Conservation (phyloP, 2,888 invertebrate species). For the Heliconius aoede region DNA sequence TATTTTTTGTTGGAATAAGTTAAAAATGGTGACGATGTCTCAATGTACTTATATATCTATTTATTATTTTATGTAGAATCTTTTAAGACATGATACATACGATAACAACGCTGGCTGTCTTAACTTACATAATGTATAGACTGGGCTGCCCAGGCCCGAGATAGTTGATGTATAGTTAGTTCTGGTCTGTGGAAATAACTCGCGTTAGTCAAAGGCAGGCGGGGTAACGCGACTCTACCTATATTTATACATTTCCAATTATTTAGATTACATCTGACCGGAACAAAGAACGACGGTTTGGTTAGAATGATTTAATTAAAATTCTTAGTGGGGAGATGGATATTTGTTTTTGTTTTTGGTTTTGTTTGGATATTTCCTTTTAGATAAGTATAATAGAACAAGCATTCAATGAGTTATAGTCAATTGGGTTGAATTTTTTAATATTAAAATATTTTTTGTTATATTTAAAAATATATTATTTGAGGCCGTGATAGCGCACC, state of each 20-base stretch:
- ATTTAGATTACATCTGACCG: constrained; percentile 50
- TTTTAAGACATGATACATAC: neutral
- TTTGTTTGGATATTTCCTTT: neutral
- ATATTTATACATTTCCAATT: constrained; percentile 52
- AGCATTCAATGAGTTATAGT: too few relatives aligned
- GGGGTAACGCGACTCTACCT: constrained; percentile 57
- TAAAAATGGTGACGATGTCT: too few relatives aligned
- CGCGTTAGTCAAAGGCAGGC: constrained; percentile 74
- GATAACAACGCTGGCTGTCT: constrained; percentile 42
- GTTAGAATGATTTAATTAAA: constrained; percentile 34
- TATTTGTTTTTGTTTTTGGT: neutral
- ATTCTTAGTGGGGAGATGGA: constrained; percentile 18
- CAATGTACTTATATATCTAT: too few relatives aligned
- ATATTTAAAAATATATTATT: too few relatives aligned
- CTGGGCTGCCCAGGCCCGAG: constrained; percentile 49
- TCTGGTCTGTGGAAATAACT: constrained; percentile 72
- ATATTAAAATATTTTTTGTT: too few relatives aligned
- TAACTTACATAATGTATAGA: constrained; percentile 44
- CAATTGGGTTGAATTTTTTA: too few relatives aligned
- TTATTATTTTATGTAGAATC: neutral
- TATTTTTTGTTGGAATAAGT: too few relatives aligned
- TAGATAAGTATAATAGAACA: too few relatives aligned
- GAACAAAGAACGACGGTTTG: constrained; percentile 22
- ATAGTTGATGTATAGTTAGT: constrained; percentile 71
- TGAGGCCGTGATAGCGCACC: too few relatives aligned